These are phyloP conservation scores for Tetranychus cinnabarinus DNA, from an alignment of 1,140 invertebrate genomes.

Conservation along the genomic window DNA sequence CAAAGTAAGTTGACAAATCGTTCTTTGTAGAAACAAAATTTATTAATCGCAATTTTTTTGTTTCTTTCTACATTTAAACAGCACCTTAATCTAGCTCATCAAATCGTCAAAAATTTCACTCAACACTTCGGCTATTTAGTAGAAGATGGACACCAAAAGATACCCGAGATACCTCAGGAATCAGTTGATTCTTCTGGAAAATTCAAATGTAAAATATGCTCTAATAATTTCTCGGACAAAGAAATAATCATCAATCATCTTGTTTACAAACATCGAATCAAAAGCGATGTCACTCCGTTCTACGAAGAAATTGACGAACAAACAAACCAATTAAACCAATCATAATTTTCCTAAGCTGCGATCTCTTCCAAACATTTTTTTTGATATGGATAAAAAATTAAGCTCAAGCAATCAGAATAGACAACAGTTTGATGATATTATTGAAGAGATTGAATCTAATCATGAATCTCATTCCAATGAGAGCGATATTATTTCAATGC, in stretches of 20 bases:
- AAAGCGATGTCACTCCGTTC: not conserved
- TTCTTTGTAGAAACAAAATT: not conserved
- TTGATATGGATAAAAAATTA: no score
- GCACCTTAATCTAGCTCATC: not conserved
- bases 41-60: not conserved
- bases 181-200: not conserved
- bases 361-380: no score
- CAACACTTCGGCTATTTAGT: not conserved
- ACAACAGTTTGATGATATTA: conserved; percentile 2
- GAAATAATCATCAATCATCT: not conserved
- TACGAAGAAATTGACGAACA: not conserved
- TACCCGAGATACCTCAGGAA: not conserved
- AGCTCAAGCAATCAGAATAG: no score
- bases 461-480: conserved; percentile 1
- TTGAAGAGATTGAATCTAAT: conserved; percentile 3
- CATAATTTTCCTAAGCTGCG: no score
- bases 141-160: not conserved
- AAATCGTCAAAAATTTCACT: not conserved
- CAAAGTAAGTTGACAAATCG: not conserved
- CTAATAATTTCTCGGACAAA: not conserved
- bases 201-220: not conserved
- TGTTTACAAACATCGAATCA: not conserved
- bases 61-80: not conserved
- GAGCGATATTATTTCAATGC: not conserved
- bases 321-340: not conserved